Conservation (phyloP, 2,888 invertebrate species). For the Polyommatus icarus region DNA sequence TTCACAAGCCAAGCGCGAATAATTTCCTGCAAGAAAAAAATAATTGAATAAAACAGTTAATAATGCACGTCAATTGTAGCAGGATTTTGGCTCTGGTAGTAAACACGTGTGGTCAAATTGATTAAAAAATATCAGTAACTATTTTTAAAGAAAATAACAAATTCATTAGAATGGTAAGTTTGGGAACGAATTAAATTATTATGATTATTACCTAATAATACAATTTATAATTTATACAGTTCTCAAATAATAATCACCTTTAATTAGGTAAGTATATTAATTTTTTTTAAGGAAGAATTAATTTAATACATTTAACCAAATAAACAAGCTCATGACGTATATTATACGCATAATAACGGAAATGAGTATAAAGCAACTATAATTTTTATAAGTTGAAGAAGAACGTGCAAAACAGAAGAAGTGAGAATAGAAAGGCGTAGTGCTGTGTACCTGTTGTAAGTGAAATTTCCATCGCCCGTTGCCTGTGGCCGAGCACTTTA, state of each 20-base stretch:
- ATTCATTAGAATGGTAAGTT: background rate
- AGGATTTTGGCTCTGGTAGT: background rate
- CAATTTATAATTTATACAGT: background rate
- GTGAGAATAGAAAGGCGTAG: constrained; percentile 37
- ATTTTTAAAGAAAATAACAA: background rate
- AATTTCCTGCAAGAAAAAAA: constrained; percentile 88
- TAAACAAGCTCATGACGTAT: background rate
- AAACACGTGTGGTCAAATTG: background rate
- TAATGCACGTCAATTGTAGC: background rate
- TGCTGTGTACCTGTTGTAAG: constrained; percentile 85
- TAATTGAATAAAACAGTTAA: constrained; percentile 60
- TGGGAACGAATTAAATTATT: background rate
- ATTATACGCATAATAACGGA: background rate
- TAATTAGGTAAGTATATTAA: background rate
- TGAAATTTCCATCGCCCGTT: constrained; percentile 97
- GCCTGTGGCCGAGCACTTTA: constrained; percentile 97
- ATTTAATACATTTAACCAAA: background rate
- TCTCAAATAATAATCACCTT: background rate
- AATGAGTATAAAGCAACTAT: background rate
- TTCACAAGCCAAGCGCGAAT: constrained; percentile 96
- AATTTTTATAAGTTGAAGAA: constrained; percentile 41
- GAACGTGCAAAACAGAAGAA: constrained; percentile 49
- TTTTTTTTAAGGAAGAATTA: background rate
- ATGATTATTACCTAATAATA: background rate
- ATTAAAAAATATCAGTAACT: background rate